phyloP scores from a whole-genome alignment of 1,140 invertebrate species.

The Zaprionus kolodkinae region DNA sequence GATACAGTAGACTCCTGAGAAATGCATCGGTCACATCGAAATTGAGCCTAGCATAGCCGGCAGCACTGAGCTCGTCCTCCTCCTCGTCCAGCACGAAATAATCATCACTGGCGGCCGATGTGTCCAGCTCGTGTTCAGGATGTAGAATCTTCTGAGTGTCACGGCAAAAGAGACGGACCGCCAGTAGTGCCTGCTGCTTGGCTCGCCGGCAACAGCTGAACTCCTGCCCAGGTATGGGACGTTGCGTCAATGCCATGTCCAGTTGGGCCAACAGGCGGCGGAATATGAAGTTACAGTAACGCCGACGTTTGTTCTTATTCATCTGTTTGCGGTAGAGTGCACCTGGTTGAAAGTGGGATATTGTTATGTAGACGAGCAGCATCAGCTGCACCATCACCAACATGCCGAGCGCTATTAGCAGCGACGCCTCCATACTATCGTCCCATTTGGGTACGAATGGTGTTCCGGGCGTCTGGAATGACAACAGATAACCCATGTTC shows the following conservation, averaged over 20 bases:
- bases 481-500: background rate
- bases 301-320: slow-evolving; percentile 41
- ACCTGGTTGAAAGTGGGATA: slow-evolving; percentile 39
- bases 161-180: slow-evolving; percentile 45
- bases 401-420: slow-evolving; percentile 35
- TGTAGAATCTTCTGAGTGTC: slow-evolving; percentile 52
- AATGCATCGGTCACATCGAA: slow-evolving; percentile 51
- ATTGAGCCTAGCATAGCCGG: slow-evolving; percentile 35
- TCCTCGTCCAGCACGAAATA: slow-evolving; percentile 53
- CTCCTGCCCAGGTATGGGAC: slow-evolving; percentile 4
- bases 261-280: slow-evolving; percentile 49
- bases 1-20: slow-evolving; percentile 46
- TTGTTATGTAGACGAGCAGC: slow-evolving; percentile 38
- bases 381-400: slow-evolving; percentile 44
- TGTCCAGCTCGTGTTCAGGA: slow-evolving; percentile 40
- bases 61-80: slow-evolving; percentile 29
- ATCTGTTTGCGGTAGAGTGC: slow-evolving; percentile 30
- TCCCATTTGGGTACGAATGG: slow-evolving; percentile 11
- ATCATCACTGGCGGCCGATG: slow-evolving; percentile 26
- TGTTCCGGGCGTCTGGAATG: background rate
- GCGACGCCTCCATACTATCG: slow-evolving; percentile 24
- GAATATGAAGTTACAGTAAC: slow-evolving; percentile 56
- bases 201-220: slow-evolving; percentile 15
- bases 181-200: slow-evolving; percentile 6
- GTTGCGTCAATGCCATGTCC: slow-evolving; percentile 17